Evolutionary conservation across 2,113 vertebrate species (phyloP).

Genomic region (Channa maculata): DNA sequence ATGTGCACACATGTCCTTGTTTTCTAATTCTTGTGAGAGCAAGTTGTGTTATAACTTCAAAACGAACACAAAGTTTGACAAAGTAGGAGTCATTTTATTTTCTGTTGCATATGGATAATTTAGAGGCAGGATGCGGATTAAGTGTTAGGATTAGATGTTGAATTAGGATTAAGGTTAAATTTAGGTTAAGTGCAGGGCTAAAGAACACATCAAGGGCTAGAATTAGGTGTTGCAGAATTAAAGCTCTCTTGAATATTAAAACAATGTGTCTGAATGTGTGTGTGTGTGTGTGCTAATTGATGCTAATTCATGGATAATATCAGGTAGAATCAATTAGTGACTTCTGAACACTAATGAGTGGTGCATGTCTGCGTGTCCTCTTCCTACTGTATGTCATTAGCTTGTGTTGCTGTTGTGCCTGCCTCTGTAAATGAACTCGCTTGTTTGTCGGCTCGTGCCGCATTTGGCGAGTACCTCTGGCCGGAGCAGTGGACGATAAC

Average conservation of each 20-base stretch:
- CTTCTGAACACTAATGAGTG: conserved; percentile 42
- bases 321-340: conserved; percentile 63
- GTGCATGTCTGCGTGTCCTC: background rate
- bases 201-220: background rate
- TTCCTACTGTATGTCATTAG: conserved; percentile 27
- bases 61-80: conserved; percentile 3
- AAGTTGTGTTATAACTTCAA: background rate
- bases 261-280: conserved; percentile 6
- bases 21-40: conserved; percentile 21
- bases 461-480: conserved; percentile 11
- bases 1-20: conserved; percentile 23
- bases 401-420: conserved; percentile 9
- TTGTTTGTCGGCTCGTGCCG: background rate
- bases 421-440: conserved; percentile 36
- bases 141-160: conserved; percentile 11
- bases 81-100: conserved; percentile 2
- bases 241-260: conserved; percentile 7
- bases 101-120: background rate
- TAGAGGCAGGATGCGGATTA: background rate
- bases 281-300: conserved; percentile 18
- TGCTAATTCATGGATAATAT: conserved; percentile 45
- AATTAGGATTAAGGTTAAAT: background rate
- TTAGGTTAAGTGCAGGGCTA: background rate
- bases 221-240: background rate
- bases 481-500: conserved; percentile 34